Percentiles rank a stretch among this genome's conserved stretches.
phyloP scores from a whole-genome alignment of 2,113 vertebrate species.

The Gymnogyps californianus region DNA sequence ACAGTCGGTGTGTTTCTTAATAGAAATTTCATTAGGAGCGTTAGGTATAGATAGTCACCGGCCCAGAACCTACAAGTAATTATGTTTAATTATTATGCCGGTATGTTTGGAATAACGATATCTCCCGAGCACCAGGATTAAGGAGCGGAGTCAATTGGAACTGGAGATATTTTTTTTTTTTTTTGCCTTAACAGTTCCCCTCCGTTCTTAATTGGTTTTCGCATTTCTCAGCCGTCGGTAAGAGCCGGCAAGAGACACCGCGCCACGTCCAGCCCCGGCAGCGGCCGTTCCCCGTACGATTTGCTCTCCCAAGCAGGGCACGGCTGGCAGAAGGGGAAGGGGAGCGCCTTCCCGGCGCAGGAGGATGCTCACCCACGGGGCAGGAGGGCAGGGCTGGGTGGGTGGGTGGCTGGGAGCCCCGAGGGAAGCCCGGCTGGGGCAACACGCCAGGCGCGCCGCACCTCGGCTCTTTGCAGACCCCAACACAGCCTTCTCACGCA shows the following conservation, averaged over 20 bases:
- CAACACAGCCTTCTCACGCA: accelerated
- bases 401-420: neutral
- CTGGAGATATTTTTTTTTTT: neutral
- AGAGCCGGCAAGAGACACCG: accelerated
- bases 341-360: neutral
- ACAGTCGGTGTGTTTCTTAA: neutral
- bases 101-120: conserved; percentile 58
- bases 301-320: neutral
- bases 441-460: accelerated
- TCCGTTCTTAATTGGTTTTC: neutral
- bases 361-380: neutral
- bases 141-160: conserved; percentile 18
- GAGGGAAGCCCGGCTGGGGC: neutral
- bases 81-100: conserved; percentile 59
- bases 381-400: neutral
- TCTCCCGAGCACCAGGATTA: conserved; percentile 46
- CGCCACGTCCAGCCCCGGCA: accelerated
- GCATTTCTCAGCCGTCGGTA: neutral
- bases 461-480: neutral
- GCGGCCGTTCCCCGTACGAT: accelerated
- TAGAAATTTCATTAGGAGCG: conserved; percentile 48
- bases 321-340: neutral
- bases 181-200: neutral
- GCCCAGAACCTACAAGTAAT: conserved; percentile 69
- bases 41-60: conserved; percentile 53